These are phyloP conservation scores for Labeo catla DNA, from an alignment of 2,113 vertebrate genomes.

Conservation along the genomic window DNA sequence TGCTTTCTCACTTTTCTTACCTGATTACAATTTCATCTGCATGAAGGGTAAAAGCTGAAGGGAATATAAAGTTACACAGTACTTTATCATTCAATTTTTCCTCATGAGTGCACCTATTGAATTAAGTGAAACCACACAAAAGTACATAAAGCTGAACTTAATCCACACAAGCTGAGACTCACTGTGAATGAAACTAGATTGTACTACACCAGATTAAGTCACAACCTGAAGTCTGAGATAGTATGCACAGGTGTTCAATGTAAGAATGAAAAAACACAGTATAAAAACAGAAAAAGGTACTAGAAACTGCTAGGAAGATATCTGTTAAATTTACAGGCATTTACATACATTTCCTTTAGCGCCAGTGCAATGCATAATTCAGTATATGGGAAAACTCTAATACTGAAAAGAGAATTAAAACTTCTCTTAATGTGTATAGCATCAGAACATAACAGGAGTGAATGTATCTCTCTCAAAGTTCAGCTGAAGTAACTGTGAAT, in stretches of 20 bases:
- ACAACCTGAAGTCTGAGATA: not conserved
- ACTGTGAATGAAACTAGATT: slow-evolving; percentile 2
- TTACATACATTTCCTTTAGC: too few species aligned
- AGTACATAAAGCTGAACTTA: not conserved
- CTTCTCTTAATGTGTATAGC: too few species aligned
- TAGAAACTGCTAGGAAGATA: too few species aligned
- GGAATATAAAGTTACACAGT: slow-evolving; percentile 20
- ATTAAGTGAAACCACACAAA: not conserved
- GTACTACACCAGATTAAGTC: not conserved
- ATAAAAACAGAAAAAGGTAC: too few species aligned
- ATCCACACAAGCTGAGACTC: not conserved
- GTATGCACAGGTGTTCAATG: not conserved
- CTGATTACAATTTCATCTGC: not conserved
- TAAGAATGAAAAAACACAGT: not conserved
- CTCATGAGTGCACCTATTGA: slow-evolving; percentile 3
- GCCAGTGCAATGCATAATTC: too few species aligned
- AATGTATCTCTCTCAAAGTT: not conserved
- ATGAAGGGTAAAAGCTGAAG: slow-evolving; percentile 25
- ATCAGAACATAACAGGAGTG: not conserved
- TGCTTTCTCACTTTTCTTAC: not conserved
- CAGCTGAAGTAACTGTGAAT: not conserved
- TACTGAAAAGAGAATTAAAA: too few species aligned
- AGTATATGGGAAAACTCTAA: too few species aligned
- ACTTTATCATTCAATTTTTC: slow-evolving; percentile 4
- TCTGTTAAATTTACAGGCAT: not conserved